Evolutionary conservation across 2,797 vertebrate genomes (phyloP).

Genomic region (Trematomus bernacchii): DNA sequence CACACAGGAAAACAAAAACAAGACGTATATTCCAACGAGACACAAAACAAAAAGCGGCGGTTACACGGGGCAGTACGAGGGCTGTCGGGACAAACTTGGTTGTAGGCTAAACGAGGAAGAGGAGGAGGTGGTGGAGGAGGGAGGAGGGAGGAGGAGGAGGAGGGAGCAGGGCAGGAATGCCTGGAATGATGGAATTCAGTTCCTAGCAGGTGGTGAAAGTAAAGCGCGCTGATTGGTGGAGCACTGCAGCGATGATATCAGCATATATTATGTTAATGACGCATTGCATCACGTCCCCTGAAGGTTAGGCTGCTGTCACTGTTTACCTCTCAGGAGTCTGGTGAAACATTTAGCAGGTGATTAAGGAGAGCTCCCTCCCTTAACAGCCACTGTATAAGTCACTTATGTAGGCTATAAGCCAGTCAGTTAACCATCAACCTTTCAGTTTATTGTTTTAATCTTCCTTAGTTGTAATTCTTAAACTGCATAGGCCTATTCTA

Average conservation of each 20-base stretch:
- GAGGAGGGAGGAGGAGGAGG: conserved; percentile 56
- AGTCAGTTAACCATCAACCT: background rate
- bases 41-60: conserved; percentile 19
- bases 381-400: background rate
- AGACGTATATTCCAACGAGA: conserved; percentile 30
- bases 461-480: background rate
- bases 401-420: background rate
- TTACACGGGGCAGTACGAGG: conserved; percentile 39
- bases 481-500: too few species aligned
- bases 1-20: conserved; percentile 21
- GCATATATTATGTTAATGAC: conserved; percentile 74
- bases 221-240: conserved; percentile 85
- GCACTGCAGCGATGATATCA: conserved; percentile 81
- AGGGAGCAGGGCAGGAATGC: conserved; percentile 85
- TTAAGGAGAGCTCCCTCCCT: background rate
- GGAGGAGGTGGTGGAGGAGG: conserved; percentile 65
- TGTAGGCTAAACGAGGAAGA: conserved; percentile 78
- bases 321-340: background rate
- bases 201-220: conserved; percentile 93
- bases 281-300: conserved; percentile 82
- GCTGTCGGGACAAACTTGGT: conserved; percentile 74
- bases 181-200: conserved; percentile 94
- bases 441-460: background rate
- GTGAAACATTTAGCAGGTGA: conserved; percentile 4
- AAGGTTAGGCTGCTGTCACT: conserved; percentile 68